Base-by-base conservation (phyloP, 2,113 vertebrate species). In the Cariama cristata region DNA sequence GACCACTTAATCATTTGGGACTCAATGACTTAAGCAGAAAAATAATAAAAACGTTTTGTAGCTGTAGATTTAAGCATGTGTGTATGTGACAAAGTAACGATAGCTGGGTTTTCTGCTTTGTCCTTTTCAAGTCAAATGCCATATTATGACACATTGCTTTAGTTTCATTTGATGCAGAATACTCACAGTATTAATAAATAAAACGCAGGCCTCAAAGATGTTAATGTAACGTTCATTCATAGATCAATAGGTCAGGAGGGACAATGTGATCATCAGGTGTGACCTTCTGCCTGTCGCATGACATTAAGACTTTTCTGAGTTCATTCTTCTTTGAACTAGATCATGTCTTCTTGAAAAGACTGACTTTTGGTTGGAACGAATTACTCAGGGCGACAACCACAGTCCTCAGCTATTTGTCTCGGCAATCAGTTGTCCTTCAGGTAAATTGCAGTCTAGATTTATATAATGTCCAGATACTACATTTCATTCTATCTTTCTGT, bases 191-290 rank as follows among this genome's bases (percentile, higher is more conserved):
- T 88, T 96, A 74, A 90, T 91, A 86, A 90, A 88, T 83, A 93
- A 88, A 93, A 87, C 56, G 17, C 52, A 21, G 35, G n/a, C 72
- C 69, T 93, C 60, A 72, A 81, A 84, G 76, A 81, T 92, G 88
- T 86, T 92, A 91, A 77, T 96, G 44, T 80, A 84, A 47, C 86
- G 67, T 96, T 97, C 55, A 63, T 81, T 88, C 47, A 21, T 56
- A 67, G 83, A 93, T 95, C 77, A 96, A 63, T 84, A 95, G 79
- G 73, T 92, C 91, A 86, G 55, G 53, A 67, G 60, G 79, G 60
- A 95, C 56, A 67, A 21, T 81, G 75, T 92, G 91, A 93, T 93
- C 80, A 96, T 90, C 50, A 59, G 59, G 76, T 91, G 88, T 92
- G 88, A 91, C 76, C 88, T 94, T 88, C 89, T 92, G 86, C 60